phyloP scores from a whole-genome alignment of 2,113 vertebrate species.

The Neodon shergylaensis region DNA sequence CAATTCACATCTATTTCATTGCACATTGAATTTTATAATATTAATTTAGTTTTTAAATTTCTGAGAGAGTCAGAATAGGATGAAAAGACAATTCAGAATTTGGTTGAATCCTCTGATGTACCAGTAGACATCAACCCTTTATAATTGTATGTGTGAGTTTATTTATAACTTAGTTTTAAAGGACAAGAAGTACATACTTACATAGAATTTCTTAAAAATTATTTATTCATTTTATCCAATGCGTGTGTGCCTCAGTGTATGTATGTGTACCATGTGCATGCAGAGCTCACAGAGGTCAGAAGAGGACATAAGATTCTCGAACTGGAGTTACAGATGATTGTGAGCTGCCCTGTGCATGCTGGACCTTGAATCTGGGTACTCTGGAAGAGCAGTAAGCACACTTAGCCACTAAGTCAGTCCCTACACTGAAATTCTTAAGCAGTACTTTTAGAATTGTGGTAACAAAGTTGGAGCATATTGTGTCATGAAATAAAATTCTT shows the following conservation, averaged over 20 bases:
- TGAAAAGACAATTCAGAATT: background rate
- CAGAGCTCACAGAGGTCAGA: background rate
- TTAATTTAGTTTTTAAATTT: background rate
- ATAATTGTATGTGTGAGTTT: background rate
- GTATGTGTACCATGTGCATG: background rate
- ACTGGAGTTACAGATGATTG: background rate
- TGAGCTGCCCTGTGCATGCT: background rate
- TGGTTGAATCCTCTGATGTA: background rate
- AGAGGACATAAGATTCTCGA: background rate
- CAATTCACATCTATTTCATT: too few relatives aligned
- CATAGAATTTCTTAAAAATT: background rate
- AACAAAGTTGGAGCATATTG: too few relatives aligned
- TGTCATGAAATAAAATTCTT: background rate
- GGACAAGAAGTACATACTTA: background rate
- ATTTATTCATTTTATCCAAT: background rate
- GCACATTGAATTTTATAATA: background rate
- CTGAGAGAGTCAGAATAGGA: background rate
- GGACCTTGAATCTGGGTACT: background rate
- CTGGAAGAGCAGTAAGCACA: background rate
- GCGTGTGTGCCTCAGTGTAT: background rate
- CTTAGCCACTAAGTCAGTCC: background rate
- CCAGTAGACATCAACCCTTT: background rate
- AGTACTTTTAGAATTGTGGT: background rate
- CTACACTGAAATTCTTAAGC: background rate
- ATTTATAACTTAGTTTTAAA: background rate